A percentile compares a stretch with the other conserved stretches of the same genome.
Conservation (phyloP, 2,888 invertebrate species). For the Macrophya annulata region DNA sequence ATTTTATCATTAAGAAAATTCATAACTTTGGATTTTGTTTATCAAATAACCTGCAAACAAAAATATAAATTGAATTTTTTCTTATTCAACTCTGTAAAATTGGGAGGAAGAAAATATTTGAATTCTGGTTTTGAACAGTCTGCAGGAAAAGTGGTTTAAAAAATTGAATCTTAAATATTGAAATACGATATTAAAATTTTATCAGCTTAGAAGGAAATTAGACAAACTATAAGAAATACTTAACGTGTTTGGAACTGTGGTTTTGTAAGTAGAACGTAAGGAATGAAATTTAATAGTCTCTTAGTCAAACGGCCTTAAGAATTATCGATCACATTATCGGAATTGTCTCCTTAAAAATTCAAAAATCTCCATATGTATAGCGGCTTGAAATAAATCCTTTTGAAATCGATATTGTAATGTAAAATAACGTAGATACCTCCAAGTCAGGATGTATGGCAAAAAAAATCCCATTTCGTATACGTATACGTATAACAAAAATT, state of each 20-base stretch:
- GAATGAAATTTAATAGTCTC: neutral
- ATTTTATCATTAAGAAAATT: no score
- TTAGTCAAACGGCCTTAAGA: neutral
- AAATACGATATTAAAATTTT: neutral
- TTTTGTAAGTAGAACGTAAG: neutral
- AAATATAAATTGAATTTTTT: neutral
- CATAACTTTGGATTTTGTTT: no score
- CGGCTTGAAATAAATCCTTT: neutral
- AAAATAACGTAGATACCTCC: neutral
- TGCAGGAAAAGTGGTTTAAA: neutral
- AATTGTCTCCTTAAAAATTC: neutral
- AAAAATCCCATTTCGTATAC: neutral
- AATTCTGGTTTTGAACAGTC: neutral
- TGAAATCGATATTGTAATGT: neutral
- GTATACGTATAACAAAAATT: neutral
- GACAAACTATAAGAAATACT: neutral
- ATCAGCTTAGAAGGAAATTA: neutral
- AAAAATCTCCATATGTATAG: neutral
- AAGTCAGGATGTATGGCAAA: neutral
- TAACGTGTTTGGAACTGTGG: neutral
- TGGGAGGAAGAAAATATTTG: neutral
- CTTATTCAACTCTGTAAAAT: neutral
- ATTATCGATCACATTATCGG: neutral
- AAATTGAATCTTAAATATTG: neutral
- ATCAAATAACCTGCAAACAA: no score